Evolutionary conservation across 64 coral and sea anemone species (phyloP), one percentile per base, ranked within the genome.

Genomic region (Porites australiensis): DNA sequence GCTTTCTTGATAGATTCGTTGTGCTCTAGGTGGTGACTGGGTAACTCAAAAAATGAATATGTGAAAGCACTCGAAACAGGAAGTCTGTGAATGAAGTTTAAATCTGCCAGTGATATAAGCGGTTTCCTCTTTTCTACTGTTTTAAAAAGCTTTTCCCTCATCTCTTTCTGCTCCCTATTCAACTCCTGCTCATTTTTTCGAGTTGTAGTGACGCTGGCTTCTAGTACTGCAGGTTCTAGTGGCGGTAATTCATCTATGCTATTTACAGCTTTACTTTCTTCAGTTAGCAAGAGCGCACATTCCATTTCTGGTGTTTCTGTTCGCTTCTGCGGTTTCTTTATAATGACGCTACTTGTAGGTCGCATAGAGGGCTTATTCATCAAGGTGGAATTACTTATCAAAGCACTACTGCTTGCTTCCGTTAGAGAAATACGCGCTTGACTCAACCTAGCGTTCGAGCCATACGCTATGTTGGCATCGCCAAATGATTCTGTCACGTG

Each of bases 1-100:
- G 88, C 84, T 44, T 73, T 87, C 58, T 82, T 89, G 51, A 96
- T 90, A 19, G 93, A 87, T 8, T 88, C 77, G 57, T 94, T 94
- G 15, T 86, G 83, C 7, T 79, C 15, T 50, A 82, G 70, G 50
- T 96, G 88, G 43, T 96, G 95, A 7, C 6, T 85, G 46, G 95
- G 95, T 12, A 96, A 87, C 13, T 94, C 65, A 50, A 87, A 96
- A 53, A 96, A 96, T 0, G 95, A 96, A 44, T 81, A 96, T 6
- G 95, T 96, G 44, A 94, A 96, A 16, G 95, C 95, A 49, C 77
- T 96, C 10, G 91, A 87, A 1, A 96, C 82, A 8, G 92, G 95
- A n/a, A 96, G 88, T 46, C 95, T 80, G 20, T 91, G 92, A 75
- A 96, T 88, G 13, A 68, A 7, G 61, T 51, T 74, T 18, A 95